Conservation (phyloP, 1,140 invertebrate species). For the Fopius arisanus region DNA sequence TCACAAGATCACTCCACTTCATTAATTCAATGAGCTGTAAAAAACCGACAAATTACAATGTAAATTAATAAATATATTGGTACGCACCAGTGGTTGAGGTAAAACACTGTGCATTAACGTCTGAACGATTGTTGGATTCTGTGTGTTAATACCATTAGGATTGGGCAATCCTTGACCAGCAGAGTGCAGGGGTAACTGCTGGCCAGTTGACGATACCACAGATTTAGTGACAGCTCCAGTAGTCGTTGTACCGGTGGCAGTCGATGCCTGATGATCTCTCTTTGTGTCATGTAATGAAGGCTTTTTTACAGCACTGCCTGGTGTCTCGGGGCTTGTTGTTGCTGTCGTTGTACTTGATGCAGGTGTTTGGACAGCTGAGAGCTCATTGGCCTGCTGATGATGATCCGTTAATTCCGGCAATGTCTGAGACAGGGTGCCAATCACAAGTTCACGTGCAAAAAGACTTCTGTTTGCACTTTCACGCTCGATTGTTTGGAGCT, state of each 20-base stretch:
- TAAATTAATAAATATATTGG: conserved; percentile 5
- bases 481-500: conserved; percentile 67
- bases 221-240: conserved; percentile 38
- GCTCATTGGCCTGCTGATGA: conserved; percentile 39
- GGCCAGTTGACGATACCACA: conserved; percentile 32
- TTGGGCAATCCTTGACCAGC: conserved; percentile 54
- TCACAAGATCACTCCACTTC: no score
- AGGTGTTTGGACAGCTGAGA: conserved; percentile 49
- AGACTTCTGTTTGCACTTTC: conserved; percentile 73
- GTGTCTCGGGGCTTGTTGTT: conserved; percentile 56
- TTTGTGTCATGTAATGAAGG: conserved; percentile 50
- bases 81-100: conserved; percentile 61
- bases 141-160: conserved; percentile 55
- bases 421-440: conserved; percentile 69
- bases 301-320: conserved; percentile 45
- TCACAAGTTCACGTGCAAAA: conserved; percentile 75
- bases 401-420: conserved; percentile 58
- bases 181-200: conserved; percentile 35
- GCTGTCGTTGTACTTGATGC: conserved; percentile 50
- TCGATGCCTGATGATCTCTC: conserved; percentile 40
- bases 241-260: conserved; percentile 30
- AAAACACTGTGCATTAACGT: conserved; percentile 61
- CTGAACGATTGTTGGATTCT: conserved; percentile 57
- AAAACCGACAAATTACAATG: no score
- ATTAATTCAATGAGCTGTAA: no score